phyloP scores from a whole-genome alignment of 2,888 invertebrate genomes.

The Diarsia rubi region DNA sequence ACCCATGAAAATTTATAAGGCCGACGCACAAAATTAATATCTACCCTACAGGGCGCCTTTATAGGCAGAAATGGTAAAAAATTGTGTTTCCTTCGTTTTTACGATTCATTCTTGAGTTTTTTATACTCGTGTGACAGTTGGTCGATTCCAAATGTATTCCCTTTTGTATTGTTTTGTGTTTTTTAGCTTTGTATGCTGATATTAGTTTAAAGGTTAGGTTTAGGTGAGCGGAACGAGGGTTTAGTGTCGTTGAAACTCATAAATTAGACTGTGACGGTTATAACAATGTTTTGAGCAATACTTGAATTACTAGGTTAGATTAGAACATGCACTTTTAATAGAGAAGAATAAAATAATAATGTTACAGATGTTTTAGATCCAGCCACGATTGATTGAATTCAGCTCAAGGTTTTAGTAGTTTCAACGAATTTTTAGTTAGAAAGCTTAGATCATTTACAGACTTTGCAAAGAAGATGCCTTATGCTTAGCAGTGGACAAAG shows the following conservation, averaged over 20 bases:
- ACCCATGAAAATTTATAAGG: slow-evolving; percentile 90
- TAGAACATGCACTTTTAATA: background rate
- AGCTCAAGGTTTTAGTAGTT: background rate
- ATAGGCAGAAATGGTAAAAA: slow-evolving; percentile 80
- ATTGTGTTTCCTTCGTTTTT: slow-evolving; percentile 81
- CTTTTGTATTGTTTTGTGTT: slow-evolving; percentile 80
- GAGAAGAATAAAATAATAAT: background rate
- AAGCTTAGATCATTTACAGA: background rate
- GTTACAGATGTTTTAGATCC: background rate
- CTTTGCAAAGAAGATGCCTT: background rate
- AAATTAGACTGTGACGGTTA: slow-evolving; percentile 39
- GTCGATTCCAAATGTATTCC: slow-evolving; percentile 85
- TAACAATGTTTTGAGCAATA: background rate
- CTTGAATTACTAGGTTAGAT: background rate
- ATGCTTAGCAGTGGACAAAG: background rate
- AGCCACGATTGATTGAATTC: background rate
- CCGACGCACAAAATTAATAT: slow-evolving; percentile 87
- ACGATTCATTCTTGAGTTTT: slow-evolving; percentile 83
- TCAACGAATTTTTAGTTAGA: background rate
- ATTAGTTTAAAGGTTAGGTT: slow-evolving; percentile 82
- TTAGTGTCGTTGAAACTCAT: slow-evolving; percentile 36
- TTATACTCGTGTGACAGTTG: slow-evolving; percentile 85
- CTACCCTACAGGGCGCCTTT: slow-evolving; percentile 82
- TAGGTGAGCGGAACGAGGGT: slow-evolving; percentile 68
- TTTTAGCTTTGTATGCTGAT: slow-evolving; percentile 81